Evolutionary conservation across 2,797 vertebrate species (phyloP).

Genomic region (Thunnus albacares): DNA sequence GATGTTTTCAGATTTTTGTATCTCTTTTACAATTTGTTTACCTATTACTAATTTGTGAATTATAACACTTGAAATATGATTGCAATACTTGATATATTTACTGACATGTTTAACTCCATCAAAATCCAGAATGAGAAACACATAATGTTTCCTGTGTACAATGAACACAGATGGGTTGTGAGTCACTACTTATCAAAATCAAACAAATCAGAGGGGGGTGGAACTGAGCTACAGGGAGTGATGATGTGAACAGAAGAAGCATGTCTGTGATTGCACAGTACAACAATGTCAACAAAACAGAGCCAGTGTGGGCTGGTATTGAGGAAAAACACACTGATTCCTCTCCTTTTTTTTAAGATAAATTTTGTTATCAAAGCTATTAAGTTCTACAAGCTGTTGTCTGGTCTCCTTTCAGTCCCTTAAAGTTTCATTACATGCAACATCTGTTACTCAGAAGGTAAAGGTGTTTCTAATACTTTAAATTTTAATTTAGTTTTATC

Average conservation of each 20-base stretch:
- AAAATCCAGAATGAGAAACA: conserved; percentile 8
- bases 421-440: not conserved
- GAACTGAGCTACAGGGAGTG: conserved; percentile 33
- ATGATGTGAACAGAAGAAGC: conserved; percentile 21
- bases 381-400: not conserved
- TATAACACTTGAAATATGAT: not conserved
- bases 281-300: conserved; percentile 15
- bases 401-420: not conserved
- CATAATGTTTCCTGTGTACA: conserved; percentile 30
- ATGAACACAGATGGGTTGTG: conserved; percentile 38
- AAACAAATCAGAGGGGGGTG: conserved; percentile 47
- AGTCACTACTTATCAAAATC: conserved; percentile 53
- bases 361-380: conserved; percentile 1
- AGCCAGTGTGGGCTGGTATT: not conserved
- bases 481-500: conserved; percentile 4
- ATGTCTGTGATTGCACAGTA: conserved; percentile 27
- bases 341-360: not conserved
- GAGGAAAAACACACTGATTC: not conserved
- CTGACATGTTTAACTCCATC: not conserved
- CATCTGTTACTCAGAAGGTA: not conserved
- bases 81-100: not conserved
- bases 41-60: conserved; percentile 6
- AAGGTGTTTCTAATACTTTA: not conserved
- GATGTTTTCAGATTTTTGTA: not conserved
- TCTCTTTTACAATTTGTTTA: not conserved